These are phyloP conservation scores for Dissostichus mawsoni DNA, from an alignment of 2,113 vertebrate genomes.

Conservation along the genomic window DNA sequence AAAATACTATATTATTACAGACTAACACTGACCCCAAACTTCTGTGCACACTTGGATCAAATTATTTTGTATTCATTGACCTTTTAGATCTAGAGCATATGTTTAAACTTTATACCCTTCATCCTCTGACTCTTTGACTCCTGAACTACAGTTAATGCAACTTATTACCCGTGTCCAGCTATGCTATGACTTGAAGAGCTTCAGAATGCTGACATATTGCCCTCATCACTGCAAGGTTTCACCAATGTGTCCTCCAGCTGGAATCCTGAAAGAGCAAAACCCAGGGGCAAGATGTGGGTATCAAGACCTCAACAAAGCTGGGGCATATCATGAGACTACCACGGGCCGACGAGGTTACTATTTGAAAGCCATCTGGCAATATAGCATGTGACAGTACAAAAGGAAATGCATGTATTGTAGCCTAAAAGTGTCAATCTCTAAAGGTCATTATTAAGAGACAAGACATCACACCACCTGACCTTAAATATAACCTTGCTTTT, in stretches of 20 bases:
- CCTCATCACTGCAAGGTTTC: slow-evolving; percentile 76
- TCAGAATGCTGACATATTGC: slow-evolving; percentile 77
- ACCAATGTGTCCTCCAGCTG: slow-evolving; percentile 73
- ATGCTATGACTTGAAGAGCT: slow-evolving; percentile 67
- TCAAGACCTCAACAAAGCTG: slow-evolving; percentile 85
- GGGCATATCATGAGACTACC: slow-evolving; percentile 85
- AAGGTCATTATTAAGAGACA: slow-evolving; percentile 86
- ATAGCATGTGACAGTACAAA: slow-evolving; percentile 86
- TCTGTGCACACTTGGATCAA: slow-evolving; percentile 16
- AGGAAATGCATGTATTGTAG: slow-evolving; percentile 80
- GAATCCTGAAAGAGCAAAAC: slow-evolving; percentile 83
- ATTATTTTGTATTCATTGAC: slow-evolving; percentile 53
- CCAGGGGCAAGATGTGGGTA: slow-evolving; percentile 85
- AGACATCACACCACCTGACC: slow-evolving; percentile 63
- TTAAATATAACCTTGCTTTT: background rate
- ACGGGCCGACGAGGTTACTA: slow-evolving; percentile 81
- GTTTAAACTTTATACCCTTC: slow-evolving; percentile 53
- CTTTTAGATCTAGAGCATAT: slow-evolving; percentile 56
- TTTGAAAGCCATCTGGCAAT: slow-evolving; percentile 88
- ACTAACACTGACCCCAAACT: background rate
- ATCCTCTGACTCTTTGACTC: slow-evolving; percentile 55
- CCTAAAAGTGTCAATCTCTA: slow-evolving; percentile 87
- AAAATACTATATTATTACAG: background rate
- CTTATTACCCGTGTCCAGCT: slow-evolving; percentile 55
- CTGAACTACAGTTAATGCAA: slow-evolving; percentile 57